Base-by-base conservation (phyloP, 2,113 vertebrate species). In the Colaptes auratus region DNA sequence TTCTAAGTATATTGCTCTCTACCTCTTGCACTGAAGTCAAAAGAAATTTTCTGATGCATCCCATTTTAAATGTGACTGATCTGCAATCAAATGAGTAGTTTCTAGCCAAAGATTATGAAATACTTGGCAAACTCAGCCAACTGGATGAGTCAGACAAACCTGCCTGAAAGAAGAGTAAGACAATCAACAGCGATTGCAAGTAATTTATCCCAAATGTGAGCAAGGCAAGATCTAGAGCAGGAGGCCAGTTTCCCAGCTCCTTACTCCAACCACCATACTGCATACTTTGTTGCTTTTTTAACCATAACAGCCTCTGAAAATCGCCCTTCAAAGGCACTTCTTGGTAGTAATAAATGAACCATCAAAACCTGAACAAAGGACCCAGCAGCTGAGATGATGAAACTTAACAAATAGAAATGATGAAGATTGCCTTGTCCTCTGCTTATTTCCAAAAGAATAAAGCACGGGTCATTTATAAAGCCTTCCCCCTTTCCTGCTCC, bases 131-230 rank as follows among this genome's bases (percentile, higher is more conserved):
- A 69, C 15, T 42, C 30, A 53, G 28, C 69, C 69, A 35, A 86
- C 53, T 48, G 61, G 61, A 81, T 95, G 88, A 95, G 85, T 91
- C 93, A 95, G 79, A 58, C 88, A 93, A 96, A 92, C 87, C 82
- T 88, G 85, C 83, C 76, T 50, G 69, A 89, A 76, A 64, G 48
- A 89, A 76, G 72, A 91, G 52, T 67, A 77, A 91, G 82, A 91
- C 73, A 89, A 95, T 66, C 76, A 82, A 81, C 65, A 95, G 86
- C 93, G 84, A 48, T 95, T 90, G 88, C 55, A 75, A 94, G 55
- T 95, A 95, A 95, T 88, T 88, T 94, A 88, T 96, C 89, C 88
- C 89, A 96, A 92, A 95, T 90, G 89, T 56, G 89, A 90, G 65
- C 80, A 53, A 65, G 48, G 76, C 69, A 61, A 77, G 81, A 90